Percentiles rank a stretch among this genome's conserved stretches.
These are phyloP conservation scores for Sphaeridia pumilis DNA, from an alignment of 2,888 invertebrate species.

Conservation along the genomic window DNA sequence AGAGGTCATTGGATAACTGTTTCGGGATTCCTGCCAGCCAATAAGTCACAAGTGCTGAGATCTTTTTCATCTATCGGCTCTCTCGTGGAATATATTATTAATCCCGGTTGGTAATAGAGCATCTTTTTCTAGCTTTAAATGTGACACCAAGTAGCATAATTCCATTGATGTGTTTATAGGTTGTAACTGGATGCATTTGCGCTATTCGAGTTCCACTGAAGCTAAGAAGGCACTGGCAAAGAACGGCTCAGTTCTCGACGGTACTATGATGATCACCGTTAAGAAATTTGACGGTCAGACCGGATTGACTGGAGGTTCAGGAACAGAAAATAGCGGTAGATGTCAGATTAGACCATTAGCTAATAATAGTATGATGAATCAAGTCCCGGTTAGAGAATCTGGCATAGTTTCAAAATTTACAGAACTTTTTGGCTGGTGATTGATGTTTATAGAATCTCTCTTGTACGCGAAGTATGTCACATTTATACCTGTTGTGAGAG, in stretches of 20 bases:
- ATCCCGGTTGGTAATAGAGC: slow-evolving; percentile 43
- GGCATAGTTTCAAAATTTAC: slow-evolving; percentile 13
- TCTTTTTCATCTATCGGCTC: slow-evolving; percentile 73
- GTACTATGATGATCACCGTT: slow-evolving; percentile 84
- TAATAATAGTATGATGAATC: slow-evolving; percentile 11
- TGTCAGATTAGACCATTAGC: slow-evolving; percentile 19
- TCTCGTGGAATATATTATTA: slow-evolving; percentile 57
- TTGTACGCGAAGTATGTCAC: no score
- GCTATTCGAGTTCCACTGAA: slow-evolving; percentile 69
- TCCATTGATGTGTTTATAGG: neutral
- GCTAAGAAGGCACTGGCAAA: slow-evolving; percentile 75
- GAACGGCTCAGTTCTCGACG: slow-evolving; percentile 72
- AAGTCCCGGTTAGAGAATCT: slow-evolving; percentile 9
- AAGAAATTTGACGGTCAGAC: slow-evolving; percentile 55
- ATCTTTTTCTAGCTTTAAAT: neutral
- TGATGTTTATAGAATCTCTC: no score
- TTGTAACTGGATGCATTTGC: slow-evolving; percentile 84
- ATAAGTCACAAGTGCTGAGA: slow-evolving; percentile 60
- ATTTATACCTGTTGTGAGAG: no score
- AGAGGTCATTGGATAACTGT: slow-evolving; percentile 26
- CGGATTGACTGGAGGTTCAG: slow-evolving; percentile 39
- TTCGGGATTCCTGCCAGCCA: slow-evolving; percentile 60
- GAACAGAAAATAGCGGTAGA: no score
- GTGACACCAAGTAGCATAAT: no score
- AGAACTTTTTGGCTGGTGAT: slow-evolving; percentile 14